These are phyloP conservation scores for Cepaea nemoralis DNA, from an alignment of 1,140 invertebrate species.

Conservation along the genomic window DNA sequence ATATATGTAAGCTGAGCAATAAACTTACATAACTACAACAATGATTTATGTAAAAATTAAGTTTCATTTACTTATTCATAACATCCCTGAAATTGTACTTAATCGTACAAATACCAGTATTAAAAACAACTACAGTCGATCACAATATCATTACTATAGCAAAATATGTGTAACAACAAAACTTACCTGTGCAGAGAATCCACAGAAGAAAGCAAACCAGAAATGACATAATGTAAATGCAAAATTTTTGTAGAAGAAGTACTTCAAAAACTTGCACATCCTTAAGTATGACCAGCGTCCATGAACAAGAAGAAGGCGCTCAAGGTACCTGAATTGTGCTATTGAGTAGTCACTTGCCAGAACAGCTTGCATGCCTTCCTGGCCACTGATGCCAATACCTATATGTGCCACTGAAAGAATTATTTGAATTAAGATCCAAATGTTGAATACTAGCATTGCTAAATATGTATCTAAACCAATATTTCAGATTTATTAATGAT, in stretches of 20 bases:
- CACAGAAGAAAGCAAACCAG: slow-evolving; percentile 99
- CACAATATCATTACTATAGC: too few relatives aligned
- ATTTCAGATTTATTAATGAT: too few relatives aligned
- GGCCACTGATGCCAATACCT: slow-evolving; percentile 97
- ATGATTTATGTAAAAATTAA: too few relatives aligned
- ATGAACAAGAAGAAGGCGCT: slow-evolving; percentile 95
- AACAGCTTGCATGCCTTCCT: slow-evolving; percentile 98
- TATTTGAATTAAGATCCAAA: background rate
- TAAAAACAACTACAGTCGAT: too few relatives aligned
- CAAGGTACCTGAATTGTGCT: slow-evolving; percentile 95
- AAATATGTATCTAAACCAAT: too few relatives aligned
- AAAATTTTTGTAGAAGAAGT: slow-evolving; percentile 99
- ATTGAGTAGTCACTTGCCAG: slow-evolving; percentile 97
- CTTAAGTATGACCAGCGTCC: slow-evolving; percentile 94
- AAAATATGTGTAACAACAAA: background rate
- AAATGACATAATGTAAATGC: slow-evolving; percentile 99
- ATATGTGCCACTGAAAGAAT: slow-evolving; percentile 91
- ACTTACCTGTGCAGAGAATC: slow-evolving; percentile 96
- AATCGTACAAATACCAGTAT: too few relatives aligned
- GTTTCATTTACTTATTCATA: too few relatives aligned
- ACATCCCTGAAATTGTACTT: too few relatives aligned
- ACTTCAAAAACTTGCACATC: slow-evolving; percentile 98
- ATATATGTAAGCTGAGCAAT: too few relatives aligned
- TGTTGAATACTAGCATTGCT: background rate
- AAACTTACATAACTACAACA: too few relatives aligned